Base-by-base conservation (phyloP, 2,797 vertebrate genomes). In the Periparus ater region DNA sequence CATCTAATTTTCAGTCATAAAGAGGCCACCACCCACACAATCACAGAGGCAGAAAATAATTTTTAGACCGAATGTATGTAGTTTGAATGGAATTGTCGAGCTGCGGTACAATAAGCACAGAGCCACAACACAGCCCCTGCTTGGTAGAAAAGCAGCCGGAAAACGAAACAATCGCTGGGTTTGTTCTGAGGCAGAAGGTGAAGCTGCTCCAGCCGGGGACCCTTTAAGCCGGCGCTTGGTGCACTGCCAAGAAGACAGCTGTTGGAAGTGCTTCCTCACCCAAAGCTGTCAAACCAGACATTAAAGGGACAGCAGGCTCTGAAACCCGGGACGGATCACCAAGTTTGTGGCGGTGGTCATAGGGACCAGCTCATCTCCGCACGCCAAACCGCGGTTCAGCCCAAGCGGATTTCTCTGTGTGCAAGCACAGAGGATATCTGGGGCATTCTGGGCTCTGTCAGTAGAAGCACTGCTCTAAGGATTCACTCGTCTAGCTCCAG, bases 191-290 rank as follows among this genome's bases (percentile, higher is more conserved):
- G 96, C 98, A 97, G 96, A 97, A 97, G 94, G 97, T 92, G 98
- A 97, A 96, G 97, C 97, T 97, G 98, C 97, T 98, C 97, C 98
- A 98, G 98, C 98, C 98, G 96, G 98, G 98, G 98, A 98, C 98
- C 98, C 98, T 98, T 98, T 99, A 99, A 99, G 98, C 98, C 98
- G 91, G 96, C 95, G 97, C 98, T 98, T 99, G 99, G 99, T 98
- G 97, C 97, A 88, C 97, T 98, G 99, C 99, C 99, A 99, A 98
- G 97, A 98, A 98, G 99, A 99, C 99, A 99, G 99, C 99, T 99
- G 99, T 99, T 98, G 98, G 98, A 98, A 98, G 98, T 98, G 98
- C 98, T 98, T 98, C 97, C 98, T 98, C 97, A 98, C 98, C 98
- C 97, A 98, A 98, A 99, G 98, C 98, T 99, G 98, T 98, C 99